These are phyloP conservation scores for Anguilla marmorata DNA, from an alignment of 2,797 vertebrate species.

Conservation along the genomic window DNA sequence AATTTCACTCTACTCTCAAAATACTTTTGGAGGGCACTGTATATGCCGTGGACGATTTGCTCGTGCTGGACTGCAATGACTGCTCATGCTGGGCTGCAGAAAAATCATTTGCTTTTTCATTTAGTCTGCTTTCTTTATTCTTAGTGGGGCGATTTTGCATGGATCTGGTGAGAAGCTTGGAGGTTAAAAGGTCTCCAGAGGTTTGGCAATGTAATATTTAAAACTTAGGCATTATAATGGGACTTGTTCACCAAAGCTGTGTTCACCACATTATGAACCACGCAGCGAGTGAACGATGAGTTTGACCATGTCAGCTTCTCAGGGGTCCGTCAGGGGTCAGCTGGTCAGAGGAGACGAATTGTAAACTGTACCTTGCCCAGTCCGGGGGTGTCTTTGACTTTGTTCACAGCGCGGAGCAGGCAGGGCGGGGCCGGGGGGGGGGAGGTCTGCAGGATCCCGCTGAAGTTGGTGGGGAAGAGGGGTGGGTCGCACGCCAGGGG, in stretches of 20 bases:
- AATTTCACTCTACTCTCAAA: too few relatives aligned
- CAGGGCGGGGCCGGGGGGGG: conserved; percentile 94
- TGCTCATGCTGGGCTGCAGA: neutral
- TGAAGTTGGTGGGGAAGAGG: conserved; percentile 92
- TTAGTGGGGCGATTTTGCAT: neutral
- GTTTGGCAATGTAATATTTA: neutral
- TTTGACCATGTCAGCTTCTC: neutral
- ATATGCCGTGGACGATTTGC: neutral
- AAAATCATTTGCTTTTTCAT: neutral
- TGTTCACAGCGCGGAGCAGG: conserved; percentile 89
- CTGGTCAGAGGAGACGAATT: neutral
- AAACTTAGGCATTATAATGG: neutral
- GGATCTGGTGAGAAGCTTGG: neutral
- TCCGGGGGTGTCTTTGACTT: conserved; percentile 95
- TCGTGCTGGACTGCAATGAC: neutral
- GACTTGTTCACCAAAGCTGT: neutral
- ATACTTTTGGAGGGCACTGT: too few relatives aligned
- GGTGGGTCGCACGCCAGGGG: conserved; percentile 79
- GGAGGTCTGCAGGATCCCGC: conserved; percentile 80
- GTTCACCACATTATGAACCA: neutral
- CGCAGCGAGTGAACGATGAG: neutral
- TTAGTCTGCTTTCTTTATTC: neutral
- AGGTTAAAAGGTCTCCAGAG: neutral
- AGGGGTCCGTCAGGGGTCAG: neutral
- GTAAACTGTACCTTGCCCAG: conserved; percentile 86